A percentile compares a stretch with the other conserved stretches of the same genome.
Conservation (phyloP, 2,888 invertebrate genomes). For the Scotopteryx bipunctaria region DNA sequence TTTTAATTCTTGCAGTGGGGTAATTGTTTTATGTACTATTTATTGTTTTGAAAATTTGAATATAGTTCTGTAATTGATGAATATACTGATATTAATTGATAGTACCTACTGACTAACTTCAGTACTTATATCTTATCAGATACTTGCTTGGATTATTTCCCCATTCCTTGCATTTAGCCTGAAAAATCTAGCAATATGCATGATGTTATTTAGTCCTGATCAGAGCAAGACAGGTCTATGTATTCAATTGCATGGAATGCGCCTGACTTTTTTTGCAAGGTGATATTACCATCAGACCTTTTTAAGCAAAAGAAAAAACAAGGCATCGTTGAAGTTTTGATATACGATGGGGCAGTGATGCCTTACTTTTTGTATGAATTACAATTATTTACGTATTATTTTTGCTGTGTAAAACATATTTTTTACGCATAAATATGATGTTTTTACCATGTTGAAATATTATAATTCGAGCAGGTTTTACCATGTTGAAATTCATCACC, state of each 20-base stretch:
- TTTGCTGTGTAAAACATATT: no score
- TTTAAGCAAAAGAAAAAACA: conserved; percentile 15
- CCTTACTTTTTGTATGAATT: conserved; percentile 9
- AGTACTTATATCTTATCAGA: neutral
- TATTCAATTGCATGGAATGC: conserved; percentile 24
- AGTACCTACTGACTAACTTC: neutral
- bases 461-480: neutral
- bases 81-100: neutral
- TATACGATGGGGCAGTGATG: no score
- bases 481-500: neutral
- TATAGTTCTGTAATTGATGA: neutral
- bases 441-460: no score
- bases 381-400: no score
- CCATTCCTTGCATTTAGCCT: neutral
- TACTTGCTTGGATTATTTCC: neutral
- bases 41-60: neutral
- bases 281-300: conserved; percentile 10
- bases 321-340: no score
- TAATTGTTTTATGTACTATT: no score
- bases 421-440: no score
- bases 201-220: conserved; percentile 7
- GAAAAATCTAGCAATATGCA: conserved; percentile 7
- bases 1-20: no score
- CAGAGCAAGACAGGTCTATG: neutral
- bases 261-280: conserved; percentile 18